phyloP scores from a whole-genome alignment of 2,797 vertebrate species.

The Anguilla anguilla region DNA sequence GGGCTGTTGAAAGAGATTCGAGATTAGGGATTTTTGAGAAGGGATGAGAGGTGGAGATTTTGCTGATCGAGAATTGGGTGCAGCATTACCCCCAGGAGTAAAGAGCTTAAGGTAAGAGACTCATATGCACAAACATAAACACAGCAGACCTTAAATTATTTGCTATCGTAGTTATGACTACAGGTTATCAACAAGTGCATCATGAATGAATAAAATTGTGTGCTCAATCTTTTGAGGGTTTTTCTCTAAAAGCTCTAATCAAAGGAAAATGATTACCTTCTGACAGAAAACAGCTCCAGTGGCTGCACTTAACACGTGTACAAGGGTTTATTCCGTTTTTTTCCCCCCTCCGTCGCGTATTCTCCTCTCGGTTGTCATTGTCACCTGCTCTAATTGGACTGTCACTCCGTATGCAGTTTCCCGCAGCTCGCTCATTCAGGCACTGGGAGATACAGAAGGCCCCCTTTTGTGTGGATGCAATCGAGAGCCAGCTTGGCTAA shows the following conservation, averaged over 20 bases:
- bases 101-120: not conserved
- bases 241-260: constrained; percentile 58
- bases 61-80: not conserved
- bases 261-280: constrained; percentile 61
- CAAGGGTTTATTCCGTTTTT: not conserved
- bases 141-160: not conserved
- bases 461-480: constrained; percentile 75
- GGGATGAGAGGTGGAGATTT: not conserved
- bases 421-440: constrained; percentile 45
- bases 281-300: not conserved
- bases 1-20: not conserved
- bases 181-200: not conserved
- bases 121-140: not conserved
- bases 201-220: constrained; percentile 13
- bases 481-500: constrained; percentile 74
- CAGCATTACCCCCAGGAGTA: not conserved
- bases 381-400: constrained; percentile 76
- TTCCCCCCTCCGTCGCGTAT: not conserved
- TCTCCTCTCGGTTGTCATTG: constrained; percentile 59
- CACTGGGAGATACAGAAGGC: constrained; percentile 28
- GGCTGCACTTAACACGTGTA: not conserved
- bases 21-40: not conserved
- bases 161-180: not conserved
- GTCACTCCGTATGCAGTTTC: constrained; percentile 67
- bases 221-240: not conserved